phyloP scores from a whole-genome alignment of 2,797 vertebrate genomes.

The Phrynocephalus forsythii region DNA sequence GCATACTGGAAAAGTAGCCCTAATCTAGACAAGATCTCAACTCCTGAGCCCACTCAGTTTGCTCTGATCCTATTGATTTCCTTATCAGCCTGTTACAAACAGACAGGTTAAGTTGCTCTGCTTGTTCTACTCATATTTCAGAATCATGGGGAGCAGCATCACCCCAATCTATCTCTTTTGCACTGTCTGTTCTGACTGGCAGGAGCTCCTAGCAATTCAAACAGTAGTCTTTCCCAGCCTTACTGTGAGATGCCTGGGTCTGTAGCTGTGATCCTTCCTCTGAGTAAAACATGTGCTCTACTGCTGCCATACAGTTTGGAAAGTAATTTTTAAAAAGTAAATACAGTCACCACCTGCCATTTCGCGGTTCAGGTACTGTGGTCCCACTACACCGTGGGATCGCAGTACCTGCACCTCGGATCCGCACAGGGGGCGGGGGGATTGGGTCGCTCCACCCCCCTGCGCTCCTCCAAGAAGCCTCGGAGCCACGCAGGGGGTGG shows the following conservation, averaged over 20 bases:
- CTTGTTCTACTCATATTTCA: not conserved
- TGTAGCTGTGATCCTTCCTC: not conserved
- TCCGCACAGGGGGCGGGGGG: too few species aligned
- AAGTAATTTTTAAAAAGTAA: not conserved
- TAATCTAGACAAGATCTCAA: not conserved
- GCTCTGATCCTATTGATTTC: not conserved
- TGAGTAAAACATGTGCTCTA: not conserved
- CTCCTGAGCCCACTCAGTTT: not conserved
- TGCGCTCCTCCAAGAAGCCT: too few species aligned
- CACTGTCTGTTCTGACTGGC: not conserved
- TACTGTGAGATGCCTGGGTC: not conserved
- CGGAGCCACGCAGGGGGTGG: too few species aligned
- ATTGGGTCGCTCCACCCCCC: too few species aligned
- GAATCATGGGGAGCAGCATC: not conserved
- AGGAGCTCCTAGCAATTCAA: not conserved
- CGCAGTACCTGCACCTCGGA: too few species aligned
- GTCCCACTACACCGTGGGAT: too few species aligned
- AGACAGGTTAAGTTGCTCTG: not conserved
- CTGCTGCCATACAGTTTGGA: not conserved
- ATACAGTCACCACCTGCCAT: too few species aligned
- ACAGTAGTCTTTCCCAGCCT: not conserved
- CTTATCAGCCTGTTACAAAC: not conserved
- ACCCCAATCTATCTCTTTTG: not conserved
- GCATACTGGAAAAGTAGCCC: not conserved
- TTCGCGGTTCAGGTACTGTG: too few species aligned